phyloP scores from a whole-genome alignment of 2,113 vertebrate genomes.

The Sander vitreus region DNA sequence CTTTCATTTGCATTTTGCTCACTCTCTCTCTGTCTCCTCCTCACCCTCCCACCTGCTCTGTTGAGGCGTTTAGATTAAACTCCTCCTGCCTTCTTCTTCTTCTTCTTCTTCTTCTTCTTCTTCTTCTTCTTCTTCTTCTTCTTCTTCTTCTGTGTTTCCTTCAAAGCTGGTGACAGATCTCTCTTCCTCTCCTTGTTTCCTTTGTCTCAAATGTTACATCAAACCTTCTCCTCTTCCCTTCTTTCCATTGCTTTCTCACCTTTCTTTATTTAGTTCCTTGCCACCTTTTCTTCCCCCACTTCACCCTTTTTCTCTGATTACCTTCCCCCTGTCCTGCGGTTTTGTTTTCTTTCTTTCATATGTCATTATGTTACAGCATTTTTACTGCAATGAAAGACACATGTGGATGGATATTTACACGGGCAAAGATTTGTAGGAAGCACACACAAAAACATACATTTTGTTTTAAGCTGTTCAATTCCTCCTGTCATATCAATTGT shows the following conservation, averaged over 20 bases:
- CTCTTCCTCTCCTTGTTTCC: background rate
- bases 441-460: background rate
- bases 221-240: background rate
- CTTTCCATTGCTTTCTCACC: background rate
- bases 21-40: conserved; percentile 9
- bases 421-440: background rate
- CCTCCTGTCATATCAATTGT: background rate
- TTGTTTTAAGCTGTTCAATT: background rate
- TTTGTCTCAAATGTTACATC: conserved; percentile 20
- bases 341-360: background rate
- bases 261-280: background rate
- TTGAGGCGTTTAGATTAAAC: conserved; percentile 42
- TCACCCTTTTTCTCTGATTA: background rate
- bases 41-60: conserved; percentile 38
- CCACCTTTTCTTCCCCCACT: too few relatives aligned
- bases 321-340: background rate
- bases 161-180: conserved; percentile 23
- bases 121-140: background rate
- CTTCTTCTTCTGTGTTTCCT: conserved; percentile 26
- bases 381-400: background rate
- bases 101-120: too few relatives aligned
- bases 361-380: background rate
- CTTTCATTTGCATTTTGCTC: conserved; percentile 43
- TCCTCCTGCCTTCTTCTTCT: conserved; percentile 23
- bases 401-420: background rate